Evolutionary conservation across 2,888 invertebrate genomes (phyloP).

Genomic region (Tetramorium bicarinatum): DNA sequence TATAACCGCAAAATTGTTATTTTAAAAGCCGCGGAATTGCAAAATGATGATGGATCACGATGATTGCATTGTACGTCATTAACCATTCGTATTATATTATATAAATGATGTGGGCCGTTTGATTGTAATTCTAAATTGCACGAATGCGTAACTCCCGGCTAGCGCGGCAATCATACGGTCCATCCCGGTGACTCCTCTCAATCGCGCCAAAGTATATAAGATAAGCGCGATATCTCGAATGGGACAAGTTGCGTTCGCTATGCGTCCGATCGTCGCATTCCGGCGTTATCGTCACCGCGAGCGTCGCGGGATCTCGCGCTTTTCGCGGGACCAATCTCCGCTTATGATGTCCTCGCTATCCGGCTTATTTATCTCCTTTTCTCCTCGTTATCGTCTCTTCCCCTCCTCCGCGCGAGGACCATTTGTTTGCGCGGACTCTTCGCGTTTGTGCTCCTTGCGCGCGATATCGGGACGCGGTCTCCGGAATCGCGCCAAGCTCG

Average conservation of each 20-base stretch:
- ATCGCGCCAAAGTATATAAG: background rate
- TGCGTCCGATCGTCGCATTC: constrained; percentile 39
- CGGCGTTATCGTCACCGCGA: constrained; percentile 29
- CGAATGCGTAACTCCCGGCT: background rate
- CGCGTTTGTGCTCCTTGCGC: constrained; percentile 58
- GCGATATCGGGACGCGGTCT: constrained; percentile 71
- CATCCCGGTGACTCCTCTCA: constrained; percentile 11
- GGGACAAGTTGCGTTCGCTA: constrained; percentile 43
- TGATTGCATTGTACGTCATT: constrained; percentile 29
- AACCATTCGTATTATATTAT: background rate
- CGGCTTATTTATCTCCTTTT: constrained; percentile 52
- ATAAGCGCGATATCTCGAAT: constrained; percentile 34
- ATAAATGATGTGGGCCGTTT: constrained; percentile 16
- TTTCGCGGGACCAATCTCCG: constrained; percentile 27
- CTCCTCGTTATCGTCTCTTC: background rate
- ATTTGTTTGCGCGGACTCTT: constrained; percentile 39
- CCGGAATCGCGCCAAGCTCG: constrained; percentile 38
- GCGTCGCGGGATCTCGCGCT: constrained; percentile 19
- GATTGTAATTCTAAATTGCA: constrained; percentile 15
- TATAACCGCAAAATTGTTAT: constrained; percentile 36
- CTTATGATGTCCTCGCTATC: constrained; percentile 38
- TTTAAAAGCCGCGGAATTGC: constrained; percentile 37
- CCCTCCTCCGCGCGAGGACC: constrained; percentile 61
- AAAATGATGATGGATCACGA: constrained; percentile 17
- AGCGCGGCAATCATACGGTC: background rate